Conservation (phyloP, 35 echinoderm and acorn worm genomes). For the Strongylocentrotus purpuratus region DNA sequence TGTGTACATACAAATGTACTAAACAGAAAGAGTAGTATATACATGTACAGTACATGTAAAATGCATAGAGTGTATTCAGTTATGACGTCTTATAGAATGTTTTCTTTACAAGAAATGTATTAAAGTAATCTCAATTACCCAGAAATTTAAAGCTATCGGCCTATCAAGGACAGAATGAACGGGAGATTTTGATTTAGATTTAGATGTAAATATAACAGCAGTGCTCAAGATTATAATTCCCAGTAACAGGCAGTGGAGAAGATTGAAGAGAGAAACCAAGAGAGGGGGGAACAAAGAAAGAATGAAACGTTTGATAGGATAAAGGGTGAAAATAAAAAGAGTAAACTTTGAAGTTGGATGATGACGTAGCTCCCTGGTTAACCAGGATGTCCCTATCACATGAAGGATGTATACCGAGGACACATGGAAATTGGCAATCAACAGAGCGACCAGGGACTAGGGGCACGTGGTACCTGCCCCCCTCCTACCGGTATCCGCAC, state of each 20-base stretch:
- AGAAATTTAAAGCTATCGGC: no score
- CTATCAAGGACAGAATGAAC: no score
- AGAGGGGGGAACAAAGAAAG: not conserved
- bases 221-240: no score
- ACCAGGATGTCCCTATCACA: not conserved
- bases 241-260: not conserved
- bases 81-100: no score
- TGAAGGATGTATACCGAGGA: not conserved
- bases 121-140: no score
- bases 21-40: not conserved
- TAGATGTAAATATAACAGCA: no score
- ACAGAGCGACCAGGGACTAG: not conserved
- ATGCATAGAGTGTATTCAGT: not conserved
- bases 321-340: not conserved
- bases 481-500: not conserved
- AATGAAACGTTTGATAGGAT: no score
- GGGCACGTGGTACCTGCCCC: not conserved
- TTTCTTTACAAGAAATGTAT: no score
- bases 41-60: not conserved
- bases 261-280: not conserved
- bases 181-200: no score
- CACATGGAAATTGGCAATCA: slow-evolving; percentile 9
- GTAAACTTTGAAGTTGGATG: not conserved
- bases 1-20: no score
- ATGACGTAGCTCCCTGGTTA: not conserved